Percentiles rank a stretch among this genome's conserved stretches.
These are phyloP conservation scores for Mythimna pallens DNA, from an alignment of 2,888 invertebrate genomes.

Conservation along the genomic window DNA sequence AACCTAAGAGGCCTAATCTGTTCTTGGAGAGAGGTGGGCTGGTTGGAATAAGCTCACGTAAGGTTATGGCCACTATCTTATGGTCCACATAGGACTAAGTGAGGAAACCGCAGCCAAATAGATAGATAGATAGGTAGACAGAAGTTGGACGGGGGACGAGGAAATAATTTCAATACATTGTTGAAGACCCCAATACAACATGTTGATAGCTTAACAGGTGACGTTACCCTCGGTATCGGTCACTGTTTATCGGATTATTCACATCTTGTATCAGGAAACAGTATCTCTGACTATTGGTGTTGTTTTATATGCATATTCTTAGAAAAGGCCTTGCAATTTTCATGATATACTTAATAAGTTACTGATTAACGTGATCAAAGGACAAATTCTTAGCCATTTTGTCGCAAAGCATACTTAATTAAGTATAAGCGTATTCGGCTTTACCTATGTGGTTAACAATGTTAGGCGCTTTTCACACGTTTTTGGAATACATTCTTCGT, in stretches of 20 bases:
- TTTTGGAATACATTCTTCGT: not conserved
- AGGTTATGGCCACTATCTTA: too few relatives aligned
- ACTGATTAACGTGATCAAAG: not conserved
- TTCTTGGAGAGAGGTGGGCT: too few relatives aligned
- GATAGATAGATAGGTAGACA: too few relatives aligned
- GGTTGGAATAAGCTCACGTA: too few relatives aligned
- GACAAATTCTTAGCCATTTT: not conserved
- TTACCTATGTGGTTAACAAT: not conserved
- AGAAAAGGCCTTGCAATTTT: not conserved
- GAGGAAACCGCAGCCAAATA: too few relatives aligned
- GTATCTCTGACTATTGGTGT: not conserved
- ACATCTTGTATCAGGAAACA: slow-evolving; percentile 1
- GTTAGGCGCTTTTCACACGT: not conserved
- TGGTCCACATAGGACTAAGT: too few relatives aligned
- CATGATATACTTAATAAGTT: not conserved
- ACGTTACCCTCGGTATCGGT: slow-evolving; percentile 18
- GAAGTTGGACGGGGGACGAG: too few relatives aligned
- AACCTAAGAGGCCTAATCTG: too few relatives aligned
- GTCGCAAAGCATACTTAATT: not conserved
- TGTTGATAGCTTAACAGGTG: not conserved
- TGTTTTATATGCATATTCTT: not conserved
- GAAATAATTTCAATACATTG: not conserved
- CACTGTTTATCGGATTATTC: slow-evolving; percentile 32
- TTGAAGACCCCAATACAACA: not conserved
- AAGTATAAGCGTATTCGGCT: not conserved